Evolutionary conservation across 2,888 invertebrate species (phyloP).

Genomic region (Lochmaea capreae): DNA sequence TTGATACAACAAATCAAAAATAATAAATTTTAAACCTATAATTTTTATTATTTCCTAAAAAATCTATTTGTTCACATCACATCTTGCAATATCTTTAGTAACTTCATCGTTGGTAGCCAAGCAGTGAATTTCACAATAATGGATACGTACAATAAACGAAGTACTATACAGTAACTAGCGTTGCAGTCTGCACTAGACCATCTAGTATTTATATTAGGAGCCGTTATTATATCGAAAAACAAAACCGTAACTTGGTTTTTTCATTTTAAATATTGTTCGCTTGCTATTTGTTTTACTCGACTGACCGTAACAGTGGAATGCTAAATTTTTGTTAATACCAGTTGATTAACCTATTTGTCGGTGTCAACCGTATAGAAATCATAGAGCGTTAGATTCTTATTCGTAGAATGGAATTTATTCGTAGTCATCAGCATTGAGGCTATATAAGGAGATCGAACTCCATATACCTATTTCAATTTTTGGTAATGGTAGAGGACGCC

Average conservation of each 20-base stretch:
- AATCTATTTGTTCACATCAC: not conserved
- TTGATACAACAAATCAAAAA: too few relatives aligned
- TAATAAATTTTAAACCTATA: not conserved
- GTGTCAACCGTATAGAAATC: not conserved
- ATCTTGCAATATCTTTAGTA: slow-evolving; percentile 8
- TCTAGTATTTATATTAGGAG: slow-evolving; percentile 2
- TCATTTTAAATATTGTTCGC: slow-evolving; percentile 1
- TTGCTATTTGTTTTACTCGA: slow-evolving; percentile 12
- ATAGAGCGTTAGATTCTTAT: not conserved
- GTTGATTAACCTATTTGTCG: slow-evolving; percentile 5
- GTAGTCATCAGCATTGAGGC: too few relatives aligned
- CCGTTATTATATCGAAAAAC: slow-evolving; percentile 8
- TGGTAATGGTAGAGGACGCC: too few relatives aligned
- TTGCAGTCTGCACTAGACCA: not conserved
- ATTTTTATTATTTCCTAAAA: not conserved
- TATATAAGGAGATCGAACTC: too few relatives aligned
- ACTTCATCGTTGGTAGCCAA: not conserved
- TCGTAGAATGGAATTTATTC: too few relatives aligned
- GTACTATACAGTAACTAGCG: not conserved
- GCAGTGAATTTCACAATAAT: slow-evolving; percentile 10
- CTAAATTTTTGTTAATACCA: slow-evolving; percentile 6
- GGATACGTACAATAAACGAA: not conserved
- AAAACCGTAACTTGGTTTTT: not conserved
- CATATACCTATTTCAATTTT: too few relatives aligned
- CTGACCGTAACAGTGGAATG: slow-evolving; percentile 12